These are phyloP conservation scores for Rhinoraja longicauda DNA, from an alignment of 2,797 vertebrate genomes.

Conservation along the genomic window DNA sequence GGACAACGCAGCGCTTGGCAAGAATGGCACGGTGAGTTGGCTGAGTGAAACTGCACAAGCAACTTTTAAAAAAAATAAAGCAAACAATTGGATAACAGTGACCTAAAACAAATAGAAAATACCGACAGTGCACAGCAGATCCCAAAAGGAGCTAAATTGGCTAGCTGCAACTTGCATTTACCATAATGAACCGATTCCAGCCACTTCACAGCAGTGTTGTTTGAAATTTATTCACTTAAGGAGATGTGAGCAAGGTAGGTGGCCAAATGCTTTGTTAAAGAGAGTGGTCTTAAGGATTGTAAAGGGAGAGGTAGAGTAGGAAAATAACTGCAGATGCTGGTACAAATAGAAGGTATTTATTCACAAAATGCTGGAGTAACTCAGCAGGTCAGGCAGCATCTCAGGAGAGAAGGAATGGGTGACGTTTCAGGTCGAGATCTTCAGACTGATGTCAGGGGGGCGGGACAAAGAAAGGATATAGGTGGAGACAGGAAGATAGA, in stretches of 20 bases:
- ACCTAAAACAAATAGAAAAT: background rate
- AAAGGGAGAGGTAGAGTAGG: no score
- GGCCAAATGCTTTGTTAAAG: background rate
- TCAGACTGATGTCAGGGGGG: no score
- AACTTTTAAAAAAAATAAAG: no score
- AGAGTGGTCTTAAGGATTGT: no score
- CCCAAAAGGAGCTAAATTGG: background rate
- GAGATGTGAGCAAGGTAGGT: background rate
- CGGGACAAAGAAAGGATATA: no score
- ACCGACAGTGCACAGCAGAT: background rate
- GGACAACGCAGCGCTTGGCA: constrained; percentile 77
- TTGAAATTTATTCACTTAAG: background rate
- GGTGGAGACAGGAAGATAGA: no score
- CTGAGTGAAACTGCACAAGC: background rate
- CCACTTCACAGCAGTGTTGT: background rate
- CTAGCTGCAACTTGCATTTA: background rate
- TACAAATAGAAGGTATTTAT: no score
- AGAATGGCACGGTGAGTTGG: constrained; percentile 66
- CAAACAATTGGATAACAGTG: background rate
- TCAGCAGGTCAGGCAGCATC: no score
- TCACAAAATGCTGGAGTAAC: no score
- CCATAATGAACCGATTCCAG: background rate
- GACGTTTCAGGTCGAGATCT: no score
- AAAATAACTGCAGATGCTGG: no score
- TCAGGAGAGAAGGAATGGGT: no score